Conservation (phyloP, 2,888 invertebrate genomes). For the Apoda limacodes region DNA sequence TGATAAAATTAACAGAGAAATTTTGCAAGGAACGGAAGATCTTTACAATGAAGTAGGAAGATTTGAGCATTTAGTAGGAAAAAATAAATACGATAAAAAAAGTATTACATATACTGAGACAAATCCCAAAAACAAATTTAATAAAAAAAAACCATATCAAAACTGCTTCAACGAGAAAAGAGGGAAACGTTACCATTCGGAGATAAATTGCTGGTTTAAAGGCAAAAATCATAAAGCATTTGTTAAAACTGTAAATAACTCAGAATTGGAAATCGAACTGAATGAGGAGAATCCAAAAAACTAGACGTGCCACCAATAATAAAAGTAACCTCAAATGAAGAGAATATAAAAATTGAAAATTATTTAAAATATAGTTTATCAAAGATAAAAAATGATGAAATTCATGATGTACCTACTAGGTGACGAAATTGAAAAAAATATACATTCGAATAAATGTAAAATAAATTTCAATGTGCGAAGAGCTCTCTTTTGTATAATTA, state of each 20-base stretch:
- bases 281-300: slow-evolving; percentile 18
- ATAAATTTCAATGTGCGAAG: too few relatives aligned
- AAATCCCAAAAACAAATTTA: slow-evolving; percentile 7
- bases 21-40: too few relatives aligned
- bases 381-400: slow-evolving; percentile 1
- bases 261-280: slow-evolving; percentile 16
- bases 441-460: too few relatives aligned
- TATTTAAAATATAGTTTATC: not conserved
- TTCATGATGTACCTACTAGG: slow-evolving; percentile 2
- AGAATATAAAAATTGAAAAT: slow-evolving; percentile 12
- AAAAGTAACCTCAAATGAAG: too few relatives aligned
- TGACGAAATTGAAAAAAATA: too few relatives aligned
- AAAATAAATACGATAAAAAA: slow-evolving; percentile 2
- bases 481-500: too few relatives aligned
- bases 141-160: slow-evolving; percentile 4
- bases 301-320: slow-evolving; percentile 21
- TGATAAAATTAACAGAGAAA: too few relatives aligned
- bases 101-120: slow-evolving; percentile 3
- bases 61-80: too few relatives aligned
- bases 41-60: too few relatives aligned
- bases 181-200: slow-evolving; percentile 8
- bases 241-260: too few relatives aligned
- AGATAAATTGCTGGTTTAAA: slow-evolving; percentile 10
- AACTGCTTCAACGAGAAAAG: slow-evolving; percentile 8
- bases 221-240: too few relatives aligned